Evolutionary conservation across 2,888 invertebrate genomes (phyloP), one percentile per base, ranked within the genome.

Genomic region (Acleris cristana): DNA sequence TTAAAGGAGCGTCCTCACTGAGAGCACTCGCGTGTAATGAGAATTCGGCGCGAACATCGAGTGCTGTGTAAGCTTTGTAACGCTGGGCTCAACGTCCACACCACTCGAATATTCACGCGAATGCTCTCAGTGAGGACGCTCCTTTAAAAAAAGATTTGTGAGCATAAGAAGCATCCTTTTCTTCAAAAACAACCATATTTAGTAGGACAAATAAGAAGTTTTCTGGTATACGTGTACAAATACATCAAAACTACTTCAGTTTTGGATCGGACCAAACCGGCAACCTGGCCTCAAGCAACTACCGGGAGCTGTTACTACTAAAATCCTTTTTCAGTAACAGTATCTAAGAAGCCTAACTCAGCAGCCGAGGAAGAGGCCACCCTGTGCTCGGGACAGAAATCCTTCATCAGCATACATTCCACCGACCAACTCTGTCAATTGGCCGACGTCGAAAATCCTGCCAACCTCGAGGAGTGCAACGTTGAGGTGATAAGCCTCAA

Each of bases 391-490:
- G 86, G 86, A 59, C 91, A 92, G 72, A 90, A 88, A 73, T 91
- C 92, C 2, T 92, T 92, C 73, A 92, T 92, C 74, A 91, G 91
- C 77, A 92, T 92, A 76, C 92, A 92, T 69, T 92, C 92, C 26
- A 92, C 92, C 44, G 92, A 92, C 74, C 90, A 88, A n/a, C 79
- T 89, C 67, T 90, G 88, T 76, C 89, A 89, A 82, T 79, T 89
- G 65, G 78, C 83, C 4, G 87, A 87, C 59, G 73, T 76, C 12
- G 83, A 84, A 48, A 86, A 81, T 65, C 70, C 81, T 3, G 70
- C 78, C 16, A 85, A 81, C 71, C 78, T 87, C 14, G 90, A 89
- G 18, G 90, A 90, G 73, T 91, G 91, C 73, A 91, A 91, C 77
- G 80, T 92, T 14, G 92, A 92, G 80, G 88, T 92, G 8, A 77